Conservation (phyloP, 2,888 invertebrate genomes). For the Ectemnius continuus region DNA sequence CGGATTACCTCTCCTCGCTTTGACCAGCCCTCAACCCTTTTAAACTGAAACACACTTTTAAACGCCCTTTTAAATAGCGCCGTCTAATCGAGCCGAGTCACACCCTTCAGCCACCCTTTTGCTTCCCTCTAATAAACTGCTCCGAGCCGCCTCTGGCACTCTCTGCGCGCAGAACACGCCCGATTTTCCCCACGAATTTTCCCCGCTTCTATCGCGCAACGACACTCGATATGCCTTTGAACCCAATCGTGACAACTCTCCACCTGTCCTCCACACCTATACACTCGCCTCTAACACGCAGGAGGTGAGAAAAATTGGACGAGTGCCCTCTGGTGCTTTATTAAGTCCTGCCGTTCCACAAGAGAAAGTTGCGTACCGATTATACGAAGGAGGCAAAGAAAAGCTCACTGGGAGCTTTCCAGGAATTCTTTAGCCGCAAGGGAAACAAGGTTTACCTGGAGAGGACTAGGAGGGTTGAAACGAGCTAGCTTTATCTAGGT, state of each 20-base stretch:
- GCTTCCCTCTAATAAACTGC: constrained; percentile 6
- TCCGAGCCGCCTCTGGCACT: not conserved
- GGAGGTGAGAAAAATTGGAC: too few relatives aligned
- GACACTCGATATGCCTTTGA: constrained; percentile 12
- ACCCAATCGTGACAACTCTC: too few relatives aligned
- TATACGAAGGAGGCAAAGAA: not conserved
- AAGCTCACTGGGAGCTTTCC: not conserved
- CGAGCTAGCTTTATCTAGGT: constrained; percentile 49
- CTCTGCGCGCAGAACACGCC: not conserved
- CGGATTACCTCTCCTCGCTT: too few relatives aligned
- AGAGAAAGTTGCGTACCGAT: constrained; percentile 15
- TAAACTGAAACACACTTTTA: too few relatives aligned
- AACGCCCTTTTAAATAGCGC: too few relatives aligned
- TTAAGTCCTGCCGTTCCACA: not conserved
- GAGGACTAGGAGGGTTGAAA: constrained; percentile 35
- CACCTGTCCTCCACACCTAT: too few relatives aligned
- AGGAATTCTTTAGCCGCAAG: constrained; percentile 13
- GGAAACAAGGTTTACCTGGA: constrained; percentile 54
- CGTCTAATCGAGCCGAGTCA: not conserved
- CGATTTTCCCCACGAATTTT: constrained; percentile 10
- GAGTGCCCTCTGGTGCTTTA: too few relatives aligned
- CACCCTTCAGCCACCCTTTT: not conserved
- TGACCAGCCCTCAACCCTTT: too few relatives aligned
- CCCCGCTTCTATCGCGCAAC: not conserved
- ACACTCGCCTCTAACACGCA: too few relatives aligned